These are phyloP conservation scores for Crypturellus undulatus DNA, from an alignment of 2,113 vertebrate species.

Conservation along the genomic window DNA sequence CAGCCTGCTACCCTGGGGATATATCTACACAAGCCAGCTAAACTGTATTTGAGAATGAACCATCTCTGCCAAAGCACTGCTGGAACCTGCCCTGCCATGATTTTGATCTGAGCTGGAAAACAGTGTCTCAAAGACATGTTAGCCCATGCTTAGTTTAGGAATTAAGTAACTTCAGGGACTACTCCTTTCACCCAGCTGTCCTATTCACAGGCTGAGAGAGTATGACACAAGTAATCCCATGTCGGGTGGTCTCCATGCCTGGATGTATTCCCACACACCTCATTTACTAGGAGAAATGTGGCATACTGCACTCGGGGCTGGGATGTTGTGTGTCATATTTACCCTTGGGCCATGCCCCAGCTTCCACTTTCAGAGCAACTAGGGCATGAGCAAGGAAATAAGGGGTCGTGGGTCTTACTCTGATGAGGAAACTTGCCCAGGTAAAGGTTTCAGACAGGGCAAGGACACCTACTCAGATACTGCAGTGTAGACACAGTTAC, in stretches of 20 bases:
- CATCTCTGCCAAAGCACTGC: not conserved
- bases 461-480: not conserved
- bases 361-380: not conserved
- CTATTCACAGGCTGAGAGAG: not conserved
- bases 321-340: not conserved
- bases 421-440: not conserved
- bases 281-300: not conserved
- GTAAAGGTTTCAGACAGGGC: not conserved
- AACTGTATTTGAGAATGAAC: not conserved
- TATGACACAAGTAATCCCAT: too few species aligned
- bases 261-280: not conserved
- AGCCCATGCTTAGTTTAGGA: not conserved
- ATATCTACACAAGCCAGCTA: fast-evolving
- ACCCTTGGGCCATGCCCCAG: not conserved
- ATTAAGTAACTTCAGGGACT: not conserved
- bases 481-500: not conserved
- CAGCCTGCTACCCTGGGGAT: not conserved
- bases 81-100: not conserved
- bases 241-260: not conserved
- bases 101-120: fast-evolving
- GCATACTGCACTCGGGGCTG: not conserved
- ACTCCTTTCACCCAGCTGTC: not conserved
- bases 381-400: not conserved
- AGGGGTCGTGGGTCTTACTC: not conserved
- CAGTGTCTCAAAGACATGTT: not conserved